phyloP scores from a whole-genome alignment of 2,888 invertebrate species.

The Tuta absoluta region DNA sequence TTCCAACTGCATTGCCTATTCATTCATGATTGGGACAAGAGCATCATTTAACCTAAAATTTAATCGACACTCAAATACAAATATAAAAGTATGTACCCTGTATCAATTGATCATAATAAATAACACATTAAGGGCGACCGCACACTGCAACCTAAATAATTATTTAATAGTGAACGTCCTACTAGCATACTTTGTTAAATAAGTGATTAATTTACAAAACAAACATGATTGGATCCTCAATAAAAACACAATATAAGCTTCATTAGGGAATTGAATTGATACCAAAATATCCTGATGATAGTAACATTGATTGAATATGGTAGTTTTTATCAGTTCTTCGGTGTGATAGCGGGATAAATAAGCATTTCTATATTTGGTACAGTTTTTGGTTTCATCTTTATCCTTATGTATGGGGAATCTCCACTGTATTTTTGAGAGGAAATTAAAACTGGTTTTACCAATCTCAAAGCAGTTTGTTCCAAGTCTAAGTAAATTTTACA shows the following conservation, averaged over 20 bases:
- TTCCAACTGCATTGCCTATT: no score
- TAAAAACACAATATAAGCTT: not conserved
- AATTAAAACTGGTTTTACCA: not conserved
- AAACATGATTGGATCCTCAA: not conserved
- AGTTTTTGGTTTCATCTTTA: slow-evolving; percentile 2
- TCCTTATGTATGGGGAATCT: not conserved
- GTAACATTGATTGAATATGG: no score
- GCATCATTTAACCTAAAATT: no score
- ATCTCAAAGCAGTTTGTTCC: not conserved
- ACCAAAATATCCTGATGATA: not conserved
- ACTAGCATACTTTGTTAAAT: slow-evolving; percentile 8
- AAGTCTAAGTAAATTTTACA: no score
- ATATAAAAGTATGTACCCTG: no score
- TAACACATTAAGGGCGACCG: not conserved
- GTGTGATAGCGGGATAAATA: not conserved
- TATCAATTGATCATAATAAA: not conserved
- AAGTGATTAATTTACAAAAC: slow-evolving; percentile 1
- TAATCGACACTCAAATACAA: not conserved
- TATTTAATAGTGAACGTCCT: not conserved
- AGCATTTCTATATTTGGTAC: not conserved
- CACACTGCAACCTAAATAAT: not conserved
- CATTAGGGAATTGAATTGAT: not conserved
- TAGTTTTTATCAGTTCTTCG: not conserved
- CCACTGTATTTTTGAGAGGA: not conserved
- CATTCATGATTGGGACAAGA: no score